These are phyloP conservation scores for Sternotherus odoratus DNA, from an alignment of 2,797 vertebrate genomes.

Conservation along the genomic window DNA sequence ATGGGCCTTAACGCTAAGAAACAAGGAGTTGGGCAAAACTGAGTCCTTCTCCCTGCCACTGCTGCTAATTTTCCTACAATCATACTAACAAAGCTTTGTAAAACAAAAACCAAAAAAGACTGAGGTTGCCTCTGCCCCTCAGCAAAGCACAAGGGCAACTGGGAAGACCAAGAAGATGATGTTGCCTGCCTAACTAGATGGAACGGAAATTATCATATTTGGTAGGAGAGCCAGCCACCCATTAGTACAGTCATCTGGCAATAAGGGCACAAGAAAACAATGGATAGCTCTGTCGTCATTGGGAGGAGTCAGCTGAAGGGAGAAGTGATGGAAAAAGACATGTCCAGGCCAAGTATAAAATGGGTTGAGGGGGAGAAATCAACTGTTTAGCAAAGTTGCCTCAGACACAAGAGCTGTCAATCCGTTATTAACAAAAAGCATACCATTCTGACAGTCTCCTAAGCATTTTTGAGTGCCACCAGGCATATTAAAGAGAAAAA, in stretches of 20 bases:
- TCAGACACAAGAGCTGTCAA: background rate
- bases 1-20: background rate
- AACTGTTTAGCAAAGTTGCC: background rate
- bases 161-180: background rate
- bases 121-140: background rate
- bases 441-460: background rate
- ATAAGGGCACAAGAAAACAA: background rate
- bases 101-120: background rate
- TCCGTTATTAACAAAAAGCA: rapidly evolving
- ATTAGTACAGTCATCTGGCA: background rate
- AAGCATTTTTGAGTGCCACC: background rate
- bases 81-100: background rate
- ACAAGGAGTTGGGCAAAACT: background rate
- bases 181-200: background rate
- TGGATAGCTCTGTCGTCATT: background rate
- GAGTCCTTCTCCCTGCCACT: background rate
- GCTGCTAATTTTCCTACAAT: background rate
- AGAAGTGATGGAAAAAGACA: background rate
- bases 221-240: background rate
- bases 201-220: background rate
- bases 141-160: background rate
- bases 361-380: background rate
- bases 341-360: background rate
- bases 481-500: background rate
- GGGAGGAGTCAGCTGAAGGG: background rate